Evolutionary conservation across 2,888 invertebrate species (phyloP).

Genomic region (Leptopterna dolabrata): DNA sequence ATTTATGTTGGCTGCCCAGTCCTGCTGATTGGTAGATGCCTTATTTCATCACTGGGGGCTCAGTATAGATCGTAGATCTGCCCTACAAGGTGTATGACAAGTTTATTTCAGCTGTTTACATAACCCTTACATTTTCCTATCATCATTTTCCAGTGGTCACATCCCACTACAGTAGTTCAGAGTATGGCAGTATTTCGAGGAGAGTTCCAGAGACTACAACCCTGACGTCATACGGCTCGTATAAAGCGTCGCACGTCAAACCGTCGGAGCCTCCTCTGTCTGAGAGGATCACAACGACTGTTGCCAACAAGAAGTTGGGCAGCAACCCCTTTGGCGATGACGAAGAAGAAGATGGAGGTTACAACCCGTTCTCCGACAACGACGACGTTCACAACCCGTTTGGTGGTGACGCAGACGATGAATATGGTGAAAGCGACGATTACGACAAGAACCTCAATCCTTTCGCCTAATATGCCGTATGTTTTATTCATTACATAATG

Average conservation of each 20-base stretch:
- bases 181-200: not conserved
- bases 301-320: constrained; percentile 70
- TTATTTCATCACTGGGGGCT: too few species aligned
- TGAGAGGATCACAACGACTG: constrained; percentile 68
- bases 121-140: not conserved
- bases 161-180: not conserved
- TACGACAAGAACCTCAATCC: constrained; percentile 84
- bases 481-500: too few species aligned
- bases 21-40: too few species aligned
- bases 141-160: not conserved
- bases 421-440: constrained; percentile 69
- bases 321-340: constrained; percentile 42
- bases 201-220: not conserved
- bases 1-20: too few species aligned
- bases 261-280: constrained; percentile 61
- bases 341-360: constrained; percentile 65
- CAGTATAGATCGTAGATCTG: too few species aligned
- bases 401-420: constrained; percentile 65
- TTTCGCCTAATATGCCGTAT: constrained; percentile 67
- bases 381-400: constrained; percentile 67
- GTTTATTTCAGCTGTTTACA: too few species aligned
- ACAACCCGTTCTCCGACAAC: constrained; percentile 74
- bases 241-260: not conserved
- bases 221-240: not conserved
- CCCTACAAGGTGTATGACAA: too few species aligned